A percentile compares a stretch with the other conserved stretches of the same genome.
phyloP scores from a whole-genome alignment of 2,888 invertebrate genomes.

The Ashinkailepas kermadecensis region DNA sequence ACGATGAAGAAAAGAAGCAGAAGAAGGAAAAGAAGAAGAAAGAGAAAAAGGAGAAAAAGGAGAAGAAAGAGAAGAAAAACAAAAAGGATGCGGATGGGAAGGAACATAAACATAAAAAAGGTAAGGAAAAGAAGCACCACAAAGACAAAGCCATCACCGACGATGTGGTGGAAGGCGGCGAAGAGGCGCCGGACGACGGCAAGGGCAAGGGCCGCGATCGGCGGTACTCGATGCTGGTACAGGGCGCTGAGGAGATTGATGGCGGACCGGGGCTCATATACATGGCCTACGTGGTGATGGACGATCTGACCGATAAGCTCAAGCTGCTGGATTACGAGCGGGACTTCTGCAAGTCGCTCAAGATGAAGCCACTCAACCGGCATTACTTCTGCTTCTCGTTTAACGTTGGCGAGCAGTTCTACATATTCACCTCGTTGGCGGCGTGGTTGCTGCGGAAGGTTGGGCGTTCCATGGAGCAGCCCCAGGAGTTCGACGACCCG shows the following conservation, averaged over 20 bases:
- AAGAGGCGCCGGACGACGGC: background rate
- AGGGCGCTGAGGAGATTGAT: conserved; percentile 30
- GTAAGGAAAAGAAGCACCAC: background rate
- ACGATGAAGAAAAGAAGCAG: too few species aligned
- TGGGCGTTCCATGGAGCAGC: conserved; percentile 74
- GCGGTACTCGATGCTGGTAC: conserved; percentile 12
- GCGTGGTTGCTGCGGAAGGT: conserved; percentile 89
- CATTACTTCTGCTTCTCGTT: conserved; percentile 40
- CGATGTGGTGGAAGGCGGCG: background rate
- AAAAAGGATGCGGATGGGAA: conserved; percentile 25
- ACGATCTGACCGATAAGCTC: conserved; percentile 81
- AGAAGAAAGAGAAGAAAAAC: conserved; percentile 23
- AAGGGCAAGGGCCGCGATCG: background rate
- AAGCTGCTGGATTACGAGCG: conserved; percentile 84
- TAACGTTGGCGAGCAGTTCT: conserved; percentile 85
- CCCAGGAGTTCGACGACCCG: conserved; percentile 95
- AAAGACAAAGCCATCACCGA: background rate
- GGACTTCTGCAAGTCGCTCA: conserved; percentile 70
- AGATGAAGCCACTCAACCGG: conserved; percentile 78
- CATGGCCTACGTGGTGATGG: conserved; percentile 53
- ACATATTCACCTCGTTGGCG: conserved; percentile 78
- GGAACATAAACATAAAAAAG: too few species aligned
- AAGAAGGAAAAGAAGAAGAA: background rate
- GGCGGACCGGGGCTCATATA: conserved; percentile 44
- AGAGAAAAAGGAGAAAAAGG: conserved; percentile 19